Evolutionary conservation across 2,113 vertebrate genomes (phyloP).

Genomic region (Plestiodon gilberti): DNA sequence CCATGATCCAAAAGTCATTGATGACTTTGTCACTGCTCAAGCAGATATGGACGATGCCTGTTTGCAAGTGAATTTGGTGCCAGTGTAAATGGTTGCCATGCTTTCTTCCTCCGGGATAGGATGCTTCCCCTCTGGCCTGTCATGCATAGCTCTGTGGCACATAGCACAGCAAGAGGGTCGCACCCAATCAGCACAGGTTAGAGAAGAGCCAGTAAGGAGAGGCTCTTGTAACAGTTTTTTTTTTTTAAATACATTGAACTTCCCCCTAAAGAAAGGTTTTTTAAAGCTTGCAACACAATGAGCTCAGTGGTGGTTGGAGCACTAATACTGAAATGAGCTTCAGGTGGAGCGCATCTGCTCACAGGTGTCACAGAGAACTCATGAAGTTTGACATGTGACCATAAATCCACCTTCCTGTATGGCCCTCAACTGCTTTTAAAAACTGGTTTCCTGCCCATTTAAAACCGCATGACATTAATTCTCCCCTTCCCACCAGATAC

Average conservation of each 20-base stretch:
- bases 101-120: not conserved
- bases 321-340: not conserved
- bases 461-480: constrained; percentile 2
- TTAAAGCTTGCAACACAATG: not conserved
- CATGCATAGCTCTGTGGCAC: too few species aligned
- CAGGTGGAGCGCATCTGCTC: constrained; percentile 19
- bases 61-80: not conserved
- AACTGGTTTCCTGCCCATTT: constrained; percentile 29
- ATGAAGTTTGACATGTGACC: not conserved
- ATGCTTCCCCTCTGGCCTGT: too few species aligned
- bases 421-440: not conserved
- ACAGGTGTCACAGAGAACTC: constrained; percentile 1
- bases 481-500: not conserved
- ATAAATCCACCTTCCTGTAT: constrained; percentile 23
- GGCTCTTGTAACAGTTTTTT: not conserved
- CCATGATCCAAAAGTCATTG: too few species aligned
- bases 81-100: not conserved
- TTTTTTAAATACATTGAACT: not conserved
- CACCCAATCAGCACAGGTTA: not conserved
- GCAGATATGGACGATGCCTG: not conserved
- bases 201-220: not conserved
- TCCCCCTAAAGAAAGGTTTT: not conserved
- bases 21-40: not conserved
- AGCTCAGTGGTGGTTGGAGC: not conserved
- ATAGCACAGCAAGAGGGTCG: not conserved